Evolutionary conservation across 2,113 vertebrate genomes (phyloP), one percentile per base, ranked within the genome.

Genomic region (Tyrannus savana): DNA sequence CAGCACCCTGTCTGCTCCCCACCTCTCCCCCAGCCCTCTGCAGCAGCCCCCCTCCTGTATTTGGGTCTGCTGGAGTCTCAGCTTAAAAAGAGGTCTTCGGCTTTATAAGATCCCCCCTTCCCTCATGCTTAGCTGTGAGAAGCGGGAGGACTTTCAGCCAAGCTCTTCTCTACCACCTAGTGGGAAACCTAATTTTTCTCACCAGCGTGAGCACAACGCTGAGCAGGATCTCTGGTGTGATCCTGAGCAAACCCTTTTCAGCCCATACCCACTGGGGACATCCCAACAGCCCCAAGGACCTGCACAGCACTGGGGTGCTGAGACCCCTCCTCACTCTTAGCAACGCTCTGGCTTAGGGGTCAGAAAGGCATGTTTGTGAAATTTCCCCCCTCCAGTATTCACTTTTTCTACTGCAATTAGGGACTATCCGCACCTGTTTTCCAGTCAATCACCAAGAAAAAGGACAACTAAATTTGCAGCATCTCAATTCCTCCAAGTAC

Each of bases 141-240:
- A 59, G 33, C 7, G 0, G 30, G 73, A 86, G n/a, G 59, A 60
- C 67, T 84, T 90, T 64, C 64, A 91, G 44, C 33, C 80, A 90
- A 95, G 95, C 95, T 96, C 96, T 69, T 83, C 91, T 84, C 95
- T 87, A 95, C 96, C 97, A 97, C 87, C 97, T 96, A 94, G 96
- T 60, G 97, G 93, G 59, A 92, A 90, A 81, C 2, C 15, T 27
- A 55, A 10, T 69, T 67, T 72, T 75, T 92, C 89, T 78, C 7
- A 2, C 33, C 47, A 4, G 0, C 33, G 19, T 0, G 5, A 84
- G 44, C 17, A 1, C 14, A 5, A 19, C 27, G 23, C 46, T 35
- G 63, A 86, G 42, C 0, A 0, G 19, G 4, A 39, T 52, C 3
- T 3, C 37, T 12, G 12, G 6, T 1, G 1, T 17, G 9, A 25